Conservation (phyloP, 2,113 vertebrate genomes). For the Pluvialis apricaria region DNA sequence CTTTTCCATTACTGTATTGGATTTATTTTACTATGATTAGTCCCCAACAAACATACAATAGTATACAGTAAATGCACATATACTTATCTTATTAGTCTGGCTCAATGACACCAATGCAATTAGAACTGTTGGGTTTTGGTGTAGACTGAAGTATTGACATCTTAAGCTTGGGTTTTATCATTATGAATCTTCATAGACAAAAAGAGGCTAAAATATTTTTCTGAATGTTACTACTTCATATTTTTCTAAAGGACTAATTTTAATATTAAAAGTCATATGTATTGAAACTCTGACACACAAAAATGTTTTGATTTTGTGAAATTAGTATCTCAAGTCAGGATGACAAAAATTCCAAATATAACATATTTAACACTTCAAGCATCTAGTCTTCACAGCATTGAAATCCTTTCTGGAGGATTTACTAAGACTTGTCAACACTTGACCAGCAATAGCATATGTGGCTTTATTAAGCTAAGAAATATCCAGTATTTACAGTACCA, state of each 20-base stretch:
- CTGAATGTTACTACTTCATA: neutral
- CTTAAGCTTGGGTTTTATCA: neutral
- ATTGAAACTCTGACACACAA: neutral
- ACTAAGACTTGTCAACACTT: neutral
- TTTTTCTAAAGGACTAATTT: neutral
- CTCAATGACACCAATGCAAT: neutral
- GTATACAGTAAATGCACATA: neutral
- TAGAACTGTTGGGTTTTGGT: neutral
- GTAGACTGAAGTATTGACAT: neutral
- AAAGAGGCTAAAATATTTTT: neutral
- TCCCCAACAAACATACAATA: neutral
- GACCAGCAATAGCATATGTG: neutral
- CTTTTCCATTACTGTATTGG: neutral
- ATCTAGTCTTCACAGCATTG: neutral
- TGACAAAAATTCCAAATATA: neutral
- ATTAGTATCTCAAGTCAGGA: neutral
- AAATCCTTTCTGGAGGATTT: neutral
- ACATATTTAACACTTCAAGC: neutral
- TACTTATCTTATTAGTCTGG: neutral
- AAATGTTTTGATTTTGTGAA: neutral
- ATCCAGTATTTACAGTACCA: rapidly evolving
- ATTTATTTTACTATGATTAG: conserved; percentile 14
- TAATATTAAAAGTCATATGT: neutral
- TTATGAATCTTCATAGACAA: neutral
- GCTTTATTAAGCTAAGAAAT: neutral